Evolutionary conservation across 2,888 invertebrate species (phyloP).

Genomic region (Polia nebulosa): DNA sequence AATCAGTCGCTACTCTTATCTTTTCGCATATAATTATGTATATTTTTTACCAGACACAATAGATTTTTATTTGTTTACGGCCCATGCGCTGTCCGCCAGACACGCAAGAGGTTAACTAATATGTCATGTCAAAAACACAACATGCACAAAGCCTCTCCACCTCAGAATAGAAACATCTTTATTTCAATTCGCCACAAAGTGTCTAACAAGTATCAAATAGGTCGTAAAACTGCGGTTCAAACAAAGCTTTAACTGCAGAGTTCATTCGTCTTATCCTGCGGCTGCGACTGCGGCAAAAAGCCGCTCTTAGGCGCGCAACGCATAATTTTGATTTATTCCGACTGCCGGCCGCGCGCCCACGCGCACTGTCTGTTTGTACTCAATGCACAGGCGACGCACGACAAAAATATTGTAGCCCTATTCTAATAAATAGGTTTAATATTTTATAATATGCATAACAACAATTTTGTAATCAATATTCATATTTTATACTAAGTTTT

Average conservation of each 20-base stretch:
- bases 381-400: conserved; percentile 52
- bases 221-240: conserved; percentile 55
- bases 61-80: no score
- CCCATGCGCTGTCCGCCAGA: no score
- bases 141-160: not conserved
- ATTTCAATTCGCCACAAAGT: conserved; percentile 53
- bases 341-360: conserved; percentile 78
- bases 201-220: conserved; percentile 56
- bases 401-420: conserved; percentile 57
- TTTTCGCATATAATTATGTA: no score
- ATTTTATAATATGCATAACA: conserved; percentile 26
- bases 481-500: not conserved
- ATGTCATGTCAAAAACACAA: not conserved
- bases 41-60: no score
- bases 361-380: conserved; percentile 70
- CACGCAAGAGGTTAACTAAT: not conserved
- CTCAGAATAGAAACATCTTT: conserved; percentile 45
- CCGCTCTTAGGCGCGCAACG: conserved; percentile 66
- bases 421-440: conserved; percentile 33
- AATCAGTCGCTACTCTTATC: not conserved
- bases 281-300: conserved; percentile 63
- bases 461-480: no score
- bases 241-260: conserved; percentile 57
- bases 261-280: conserved; percentile 67
- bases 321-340: conserved; percentile 84